These are phyloP conservation scores for Polypedilum pembai DNA, from an alignment of 1,140 invertebrate genomes.

Conservation along the genomic window DNA sequence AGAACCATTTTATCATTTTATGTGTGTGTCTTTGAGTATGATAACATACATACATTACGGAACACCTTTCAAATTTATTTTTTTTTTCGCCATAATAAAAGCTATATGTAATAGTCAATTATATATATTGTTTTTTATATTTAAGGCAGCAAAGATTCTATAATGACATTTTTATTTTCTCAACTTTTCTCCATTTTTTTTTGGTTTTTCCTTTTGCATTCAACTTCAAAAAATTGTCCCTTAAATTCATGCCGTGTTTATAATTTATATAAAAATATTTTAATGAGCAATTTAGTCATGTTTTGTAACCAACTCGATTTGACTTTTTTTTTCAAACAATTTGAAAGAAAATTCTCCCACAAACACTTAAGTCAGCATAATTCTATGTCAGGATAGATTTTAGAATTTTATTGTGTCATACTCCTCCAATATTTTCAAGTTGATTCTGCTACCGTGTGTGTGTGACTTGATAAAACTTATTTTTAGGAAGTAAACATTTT, in stretches of 20 bases:
- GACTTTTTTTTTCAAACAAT: too few relatives aligned
- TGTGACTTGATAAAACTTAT: too few relatives aligned
- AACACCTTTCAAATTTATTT: neutral
- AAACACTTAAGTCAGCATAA: too few relatives aligned
- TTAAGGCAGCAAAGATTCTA: conserved; percentile 28
- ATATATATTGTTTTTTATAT: conserved; percentile 3
- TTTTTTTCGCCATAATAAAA: conserved; percentile 19
- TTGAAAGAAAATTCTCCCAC: too few relatives aligned
- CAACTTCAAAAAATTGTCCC: neutral
- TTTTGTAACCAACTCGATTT: too few relatives aligned
- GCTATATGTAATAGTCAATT: conserved; percentile 16
- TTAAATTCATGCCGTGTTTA: neutral
- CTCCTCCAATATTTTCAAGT: too few relatives aligned
- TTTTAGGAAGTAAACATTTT: too few relatives aligned
- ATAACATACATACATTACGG: neutral
- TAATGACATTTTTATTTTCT: conserved; percentile 24
- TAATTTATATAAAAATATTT: too few relatives aligned
- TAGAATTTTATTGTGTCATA: too few relatives aligned
- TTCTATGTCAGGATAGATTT: too few relatives aligned
- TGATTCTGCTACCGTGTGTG: too few relatives aligned
- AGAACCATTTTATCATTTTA: conserved; percentile 3
- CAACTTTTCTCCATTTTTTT: conserved; percentile 10
- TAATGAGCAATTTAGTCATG: too few relatives aligned
- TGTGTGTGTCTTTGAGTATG: neutral
- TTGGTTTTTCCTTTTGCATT: neutral